These are phyloP conservation scores for Drosophila hamatofila DNA, from an alignment of 2,888 invertebrate genomes.

Conservation along the genomic window DNA sequence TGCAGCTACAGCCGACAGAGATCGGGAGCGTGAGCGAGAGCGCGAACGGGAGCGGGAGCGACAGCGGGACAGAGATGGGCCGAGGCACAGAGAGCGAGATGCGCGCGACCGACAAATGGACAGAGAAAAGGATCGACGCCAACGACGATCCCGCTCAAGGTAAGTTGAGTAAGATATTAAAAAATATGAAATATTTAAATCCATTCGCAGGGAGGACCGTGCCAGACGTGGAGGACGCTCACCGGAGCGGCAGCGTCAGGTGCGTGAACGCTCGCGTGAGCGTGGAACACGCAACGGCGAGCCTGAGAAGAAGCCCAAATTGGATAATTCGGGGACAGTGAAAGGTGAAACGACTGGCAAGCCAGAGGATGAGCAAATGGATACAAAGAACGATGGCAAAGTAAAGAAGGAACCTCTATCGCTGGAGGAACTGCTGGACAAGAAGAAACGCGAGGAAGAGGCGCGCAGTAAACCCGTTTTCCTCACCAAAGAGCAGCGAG, in stretches of 20 bases:
- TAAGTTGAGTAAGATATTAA: constrained; percentile 26
- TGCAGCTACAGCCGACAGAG: constrained; percentile 56
- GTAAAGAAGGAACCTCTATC: constrained; percentile 93
- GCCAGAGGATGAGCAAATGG: constrained; percentile 85
- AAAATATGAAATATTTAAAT: too few relatives aligned
- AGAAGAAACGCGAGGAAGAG: constrained; percentile 98
- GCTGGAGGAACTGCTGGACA: constrained; percentile 96
- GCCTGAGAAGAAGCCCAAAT: constrained; percentile 68
- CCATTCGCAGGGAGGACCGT: constrained; percentile 61
- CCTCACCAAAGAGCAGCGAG: constrained; percentile 97
- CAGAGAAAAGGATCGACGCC: constrained; percentile 70
- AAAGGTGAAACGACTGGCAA: constrained; percentile 36
- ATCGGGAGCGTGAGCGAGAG: constrained; percentile 53
- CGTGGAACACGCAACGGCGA: constrained; percentile 49
- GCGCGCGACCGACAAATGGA: constrained; percentile 59
- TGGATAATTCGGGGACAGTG: constrained; percentile 23
- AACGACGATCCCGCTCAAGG: constrained; percentile 78
- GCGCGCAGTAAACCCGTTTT: constrained; percentile 98
- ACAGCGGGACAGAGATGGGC: constrained; percentile 59
- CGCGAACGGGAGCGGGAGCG: constrained; percentile 48
- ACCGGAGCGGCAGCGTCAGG: constrained; percentile 61
- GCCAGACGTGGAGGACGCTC: constrained; percentile 58
- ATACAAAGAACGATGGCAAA: constrained; percentile 70
- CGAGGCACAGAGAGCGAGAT: constrained; percentile 50
- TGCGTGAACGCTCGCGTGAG: constrained; percentile 68